phyloP scores from a whole-genome alignment of 2,888 invertebrate species.

The Noctua comes region DNA sequence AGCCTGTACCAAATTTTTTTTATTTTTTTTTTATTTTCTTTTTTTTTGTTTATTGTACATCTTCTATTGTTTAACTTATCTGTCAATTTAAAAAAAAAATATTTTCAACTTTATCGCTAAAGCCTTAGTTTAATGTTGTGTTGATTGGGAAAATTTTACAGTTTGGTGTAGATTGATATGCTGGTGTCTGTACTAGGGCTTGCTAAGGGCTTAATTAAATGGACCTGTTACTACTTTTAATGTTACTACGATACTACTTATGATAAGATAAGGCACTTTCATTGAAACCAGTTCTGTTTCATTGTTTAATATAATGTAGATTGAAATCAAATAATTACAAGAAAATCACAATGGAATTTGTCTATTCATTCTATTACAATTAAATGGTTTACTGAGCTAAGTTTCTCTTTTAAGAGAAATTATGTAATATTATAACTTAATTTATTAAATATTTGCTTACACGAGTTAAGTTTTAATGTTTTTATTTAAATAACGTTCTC shows the following conservation, averaged over 20 bases:
- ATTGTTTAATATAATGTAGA: conserved; percentile 35
- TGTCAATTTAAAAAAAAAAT: too few species aligned
- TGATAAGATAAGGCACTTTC: not conserved
- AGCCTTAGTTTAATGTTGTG: too few species aligned
- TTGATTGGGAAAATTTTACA: too few species aligned
- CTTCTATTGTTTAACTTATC: too few species aligned
- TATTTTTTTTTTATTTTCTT: too few species aligned
- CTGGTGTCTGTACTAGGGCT: not conserved
- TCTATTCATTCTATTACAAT: conserved; percentile 11
- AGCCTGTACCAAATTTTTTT: too few species aligned
- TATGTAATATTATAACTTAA: conserved; percentile 24
- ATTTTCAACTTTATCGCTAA: too few species aligned
- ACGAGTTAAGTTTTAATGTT: conserved; percentile 8
- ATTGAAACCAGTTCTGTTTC: conserved; percentile 24
- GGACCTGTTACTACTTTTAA: not conserved
- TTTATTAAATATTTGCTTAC: conserved; percentile 30
- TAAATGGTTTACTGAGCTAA: conserved; percentile 13
- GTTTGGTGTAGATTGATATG: too few species aligned
- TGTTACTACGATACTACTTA: conserved; percentile 7
- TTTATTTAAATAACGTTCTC: conserved; percentile 26
- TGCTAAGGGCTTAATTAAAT: not conserved
- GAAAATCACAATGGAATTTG: conserved; percentile 21
- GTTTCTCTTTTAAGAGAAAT: conserved; percentile 40
- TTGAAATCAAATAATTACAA: conserved; percentile 35
- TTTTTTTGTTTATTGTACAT: too few species aligned